Evolutionary conservation across 2,113 vertebrate genomes (phyloP).

Genomic region (Etheostoma spectabile): DNA sequence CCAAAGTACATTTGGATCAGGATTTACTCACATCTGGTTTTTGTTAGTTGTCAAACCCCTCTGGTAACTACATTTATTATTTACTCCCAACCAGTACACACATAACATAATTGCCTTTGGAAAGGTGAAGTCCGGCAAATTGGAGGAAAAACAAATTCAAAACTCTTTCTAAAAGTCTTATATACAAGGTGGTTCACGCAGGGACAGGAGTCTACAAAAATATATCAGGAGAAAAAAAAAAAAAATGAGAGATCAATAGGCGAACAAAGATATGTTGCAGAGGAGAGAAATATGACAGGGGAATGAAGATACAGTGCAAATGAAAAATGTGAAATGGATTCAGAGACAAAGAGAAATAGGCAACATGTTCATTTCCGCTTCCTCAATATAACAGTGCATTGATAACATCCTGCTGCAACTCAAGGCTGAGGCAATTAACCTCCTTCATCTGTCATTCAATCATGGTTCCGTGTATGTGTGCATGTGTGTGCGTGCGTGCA

Average conservation of each 20-base stretch:
- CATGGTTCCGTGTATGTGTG: slow-evolving; percentile 1
- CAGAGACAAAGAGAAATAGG: slow-evolving; percentile 66
- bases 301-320: slow-evolving; percentile 34
- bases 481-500: neutral
- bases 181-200: slow-evolving; percentile 8
- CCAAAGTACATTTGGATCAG: too few species aligned
- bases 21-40: too few species aligned
- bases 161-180: neutral
- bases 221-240: neutral
- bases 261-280: slow-evolving; percentile 34
- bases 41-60: neutral
- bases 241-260: neutral
- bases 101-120: neutral
- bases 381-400: slow-evolving; percentile 38
- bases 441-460: slow-evolving; percentile 70
- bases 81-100: neutral
- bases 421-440: slow-evolving; percentile 79
- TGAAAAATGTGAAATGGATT: slow-evolving; percentile 56
- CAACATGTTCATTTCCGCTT: slow-evolving; percentile 70
- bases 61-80: neutral
- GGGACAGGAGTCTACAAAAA: neutral
- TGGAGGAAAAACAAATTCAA: neutral
- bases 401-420: slow-evolving; percentile 67
- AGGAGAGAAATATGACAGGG: slow-evolving; percentile 33
- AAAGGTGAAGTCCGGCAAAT: neutral